phyloP scores from a whole-genome alignment of 2,888 invertebrate genomes.

The Agonopterix arenella region DNA sequence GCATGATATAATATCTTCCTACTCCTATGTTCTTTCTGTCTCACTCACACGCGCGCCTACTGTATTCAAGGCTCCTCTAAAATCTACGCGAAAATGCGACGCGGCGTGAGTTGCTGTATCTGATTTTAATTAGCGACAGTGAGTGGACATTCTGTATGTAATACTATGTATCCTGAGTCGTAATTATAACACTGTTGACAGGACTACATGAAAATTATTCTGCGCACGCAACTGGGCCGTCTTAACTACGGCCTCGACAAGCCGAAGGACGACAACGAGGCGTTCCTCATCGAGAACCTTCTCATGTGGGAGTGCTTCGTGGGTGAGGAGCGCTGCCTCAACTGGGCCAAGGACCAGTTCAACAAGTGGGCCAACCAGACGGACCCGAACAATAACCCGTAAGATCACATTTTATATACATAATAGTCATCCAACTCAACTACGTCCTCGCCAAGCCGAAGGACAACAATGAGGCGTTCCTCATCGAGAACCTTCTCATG shows the following conservation, averaged over 20 bases:
- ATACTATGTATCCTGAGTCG: background rate
- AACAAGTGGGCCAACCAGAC: conserved; percentile 40
- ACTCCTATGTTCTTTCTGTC: no score
- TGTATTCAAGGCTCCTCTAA: no score
- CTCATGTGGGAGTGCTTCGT: conserved; percentile 78
- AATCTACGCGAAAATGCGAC: no score
- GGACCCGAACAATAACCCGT: conserved; percentile 61
- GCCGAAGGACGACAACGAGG: conserved; percentile 72
- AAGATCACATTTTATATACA: conserved; percentile 12
- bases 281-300: conserved; percentile 75
- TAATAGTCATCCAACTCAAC: no score
- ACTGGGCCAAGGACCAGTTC: conserved; percentile 68
- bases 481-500: conserved; percentile 73
- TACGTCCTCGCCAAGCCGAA: conserved; percentile 65
- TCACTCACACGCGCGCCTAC: no score
- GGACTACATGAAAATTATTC: conserved; percentile 61
- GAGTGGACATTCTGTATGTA: background rate
- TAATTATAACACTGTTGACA: conserved; percentile 16
- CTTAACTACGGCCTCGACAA: conserved; percentile 69
- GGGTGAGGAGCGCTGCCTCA: conserved; percentile 70
- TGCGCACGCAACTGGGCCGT: conserved; percentile 56
- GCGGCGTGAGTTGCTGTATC: no score
- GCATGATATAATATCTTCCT: no score
- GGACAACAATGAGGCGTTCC: conserved; percentile 74
- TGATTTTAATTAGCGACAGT: no score